Evolutionary conservation across 1,140 invertebrate species (phyloP).

Genomic region (Agrilus planipennis): DNA sequence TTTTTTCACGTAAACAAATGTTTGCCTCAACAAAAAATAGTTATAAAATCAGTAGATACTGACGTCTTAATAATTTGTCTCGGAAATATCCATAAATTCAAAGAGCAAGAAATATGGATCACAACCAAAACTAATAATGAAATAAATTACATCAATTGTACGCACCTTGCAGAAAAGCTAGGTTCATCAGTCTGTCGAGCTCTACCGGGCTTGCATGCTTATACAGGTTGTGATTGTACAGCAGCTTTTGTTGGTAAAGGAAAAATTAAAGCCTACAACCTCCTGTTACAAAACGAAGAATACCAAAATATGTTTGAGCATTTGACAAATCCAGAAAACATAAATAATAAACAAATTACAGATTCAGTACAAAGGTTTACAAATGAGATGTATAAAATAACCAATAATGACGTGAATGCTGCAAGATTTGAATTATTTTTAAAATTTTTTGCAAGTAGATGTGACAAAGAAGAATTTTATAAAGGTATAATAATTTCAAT

Average conservation of each 20-base stretch:
- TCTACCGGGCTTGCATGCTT: constrained; percentile 29
- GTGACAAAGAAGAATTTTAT: constrained; percentile 17
- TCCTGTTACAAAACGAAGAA: constrained; percentile 23
- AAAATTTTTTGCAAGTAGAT: constrained; percentile 17
- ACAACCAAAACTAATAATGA: constrained; percentile 14
- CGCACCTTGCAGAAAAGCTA: constrained; percentile 22
- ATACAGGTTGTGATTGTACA: constrained; percentile 30
- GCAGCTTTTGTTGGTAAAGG: constrained; percentile 30
- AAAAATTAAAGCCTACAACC: constrained; percentile 26
- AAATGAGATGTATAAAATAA: constrained; percentile 20
- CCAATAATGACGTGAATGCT: constrained; percentile 18
- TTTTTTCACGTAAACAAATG: constrained; percentile 22
- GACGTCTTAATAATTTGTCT: constrained; percentile 28
- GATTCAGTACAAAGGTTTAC: constrained; percentile 15
- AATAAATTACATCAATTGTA: constrained; percentile 25
- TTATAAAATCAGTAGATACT: constrained; percentile 24
- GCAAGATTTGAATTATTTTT: constrained; percentile 22
- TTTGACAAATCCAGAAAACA: constrained; percentile 22
- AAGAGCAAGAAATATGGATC: constrained; percentile 20
- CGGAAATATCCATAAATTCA: constrained; percentile 26
- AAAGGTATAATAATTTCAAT: constrained; percentile 22
- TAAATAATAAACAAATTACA: constrained; percentile 23
- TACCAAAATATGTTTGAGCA: constrained; percentile 26
- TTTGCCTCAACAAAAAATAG: constrained; percentile 15
- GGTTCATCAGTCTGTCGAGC: constrained; percentile 20